These are phyloP conservation scores for Drosophila nannoptera DNA, from an alignment of 1,140 invertebrate species.

Conservation along the genomic window DNA sequence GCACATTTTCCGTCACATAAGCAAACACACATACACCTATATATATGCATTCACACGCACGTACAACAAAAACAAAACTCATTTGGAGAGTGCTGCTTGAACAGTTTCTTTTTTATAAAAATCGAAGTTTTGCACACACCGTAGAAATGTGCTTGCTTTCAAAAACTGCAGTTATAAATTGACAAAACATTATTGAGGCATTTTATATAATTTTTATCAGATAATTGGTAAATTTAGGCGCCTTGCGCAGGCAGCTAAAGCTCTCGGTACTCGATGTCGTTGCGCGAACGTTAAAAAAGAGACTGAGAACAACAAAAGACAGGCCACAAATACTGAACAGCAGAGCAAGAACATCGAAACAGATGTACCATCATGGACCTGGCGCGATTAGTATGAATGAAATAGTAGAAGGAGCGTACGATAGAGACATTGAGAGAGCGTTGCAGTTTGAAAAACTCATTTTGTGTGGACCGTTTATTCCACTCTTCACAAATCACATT, in stretches of 20 bases:
- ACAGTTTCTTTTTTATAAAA: constrained; percentile 50
- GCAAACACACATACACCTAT: constrained; percentile 28
- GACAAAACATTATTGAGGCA: constrained; percentile 39
- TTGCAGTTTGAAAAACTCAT: constrained; percentile 17
- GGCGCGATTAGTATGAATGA: constrained; percentile 37
- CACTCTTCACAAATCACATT: neutral
- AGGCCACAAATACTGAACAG: neutral
- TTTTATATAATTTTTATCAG: constrained; percentile 31
- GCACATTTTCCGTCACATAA: constrained; percentile 67
- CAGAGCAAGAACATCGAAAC: constrained; percentile 7
- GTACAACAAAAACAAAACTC: constrained; percentile 39
- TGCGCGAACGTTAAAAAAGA: constrained; percentile 70
- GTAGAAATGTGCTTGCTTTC: constrained; percentile 19
- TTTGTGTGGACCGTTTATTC: neutral
- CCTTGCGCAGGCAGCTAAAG: constrained; percentile 51
- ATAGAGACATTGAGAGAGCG: constrained; percentile 16
- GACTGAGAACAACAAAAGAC: constrained; percentile 54
- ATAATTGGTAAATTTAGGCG: constrained; percentile 38
- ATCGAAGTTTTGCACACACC: constrained; percentile 25
- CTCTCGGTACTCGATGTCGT: constrained; percentile 48
- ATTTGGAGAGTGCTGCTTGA: constrained; percentile 9
- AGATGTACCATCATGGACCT: constrained; percentile 13
- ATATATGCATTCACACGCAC: neutral
- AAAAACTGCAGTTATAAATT: constrained; percentile 16
- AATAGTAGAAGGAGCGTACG: constrained; percentile 47